Evolutionary conservation across 2,113 vertebrate genomes (phyloP).

Genomic region (Chionomys nivalis): DNA sequence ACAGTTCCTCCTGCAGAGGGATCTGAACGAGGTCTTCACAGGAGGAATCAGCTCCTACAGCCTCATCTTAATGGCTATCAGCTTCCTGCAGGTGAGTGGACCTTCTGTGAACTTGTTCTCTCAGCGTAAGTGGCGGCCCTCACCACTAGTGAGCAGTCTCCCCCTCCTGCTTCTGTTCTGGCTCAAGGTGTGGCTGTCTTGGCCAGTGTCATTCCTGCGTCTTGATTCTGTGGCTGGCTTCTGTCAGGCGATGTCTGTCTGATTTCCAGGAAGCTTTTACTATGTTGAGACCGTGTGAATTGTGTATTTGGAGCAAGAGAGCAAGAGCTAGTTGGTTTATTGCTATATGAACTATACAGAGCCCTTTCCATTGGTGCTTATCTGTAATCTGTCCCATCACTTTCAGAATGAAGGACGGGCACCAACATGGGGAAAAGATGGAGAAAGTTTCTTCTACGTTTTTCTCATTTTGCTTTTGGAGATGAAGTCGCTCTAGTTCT

Average conservation of each 20-base stretch:
- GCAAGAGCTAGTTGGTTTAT: neutral
- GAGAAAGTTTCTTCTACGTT: neutral
- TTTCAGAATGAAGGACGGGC: neutral
- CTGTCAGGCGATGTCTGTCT: fast-evolving
- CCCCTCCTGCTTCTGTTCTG: fast-evolving
- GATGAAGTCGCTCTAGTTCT: neutral
- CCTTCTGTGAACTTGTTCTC: neutral
- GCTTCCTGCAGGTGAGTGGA: conserved; percentile 95
- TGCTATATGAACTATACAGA: neutral
- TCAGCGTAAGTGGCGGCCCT: fast-evolving
- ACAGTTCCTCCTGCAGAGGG: conserved; percentile 98
- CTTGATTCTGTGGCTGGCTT: neutral
- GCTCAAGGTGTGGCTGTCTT: neutral
- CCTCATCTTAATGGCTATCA: conserved; percentile 99
- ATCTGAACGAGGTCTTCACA: conserved; percentile 99
- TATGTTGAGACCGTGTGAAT: neutral
- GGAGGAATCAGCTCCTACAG: conserved; percentile 99
- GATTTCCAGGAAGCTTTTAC: neutral
- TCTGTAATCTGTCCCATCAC: neutral
- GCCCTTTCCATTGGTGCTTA: neutral
- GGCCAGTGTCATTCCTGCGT: neutral
- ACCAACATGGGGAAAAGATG: neutral
- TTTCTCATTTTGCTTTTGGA: neutral
- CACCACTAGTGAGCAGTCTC: fast-evolving
- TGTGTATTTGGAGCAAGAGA: neutral